Evolutionary conservation across 1,140 invertebrate species (phyloP).

Genomic region (Pentalonia nigronervosa): DNA sequence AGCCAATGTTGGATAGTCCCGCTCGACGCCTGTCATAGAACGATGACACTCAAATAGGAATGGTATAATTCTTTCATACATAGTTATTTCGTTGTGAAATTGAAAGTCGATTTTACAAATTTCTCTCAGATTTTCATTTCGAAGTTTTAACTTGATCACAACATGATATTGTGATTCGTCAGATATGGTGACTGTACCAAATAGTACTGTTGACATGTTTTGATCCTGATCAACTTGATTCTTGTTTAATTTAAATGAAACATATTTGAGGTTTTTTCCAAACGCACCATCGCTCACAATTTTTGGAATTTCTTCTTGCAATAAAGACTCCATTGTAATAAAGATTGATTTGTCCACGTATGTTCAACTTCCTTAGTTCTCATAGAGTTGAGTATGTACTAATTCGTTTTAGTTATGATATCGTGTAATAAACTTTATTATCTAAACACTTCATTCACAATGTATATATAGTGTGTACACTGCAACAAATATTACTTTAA

Average conservation of each 20-base stretch:
- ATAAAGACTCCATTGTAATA: neutral
- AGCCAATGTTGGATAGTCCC: neutral
- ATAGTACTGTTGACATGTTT: conserved; percentile 5
- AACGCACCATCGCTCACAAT: neutral
- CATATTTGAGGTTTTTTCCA: neutral
- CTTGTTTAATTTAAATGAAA: neutral
- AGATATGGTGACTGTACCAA: conserved; percentile 6
- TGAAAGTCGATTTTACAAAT: neutral
- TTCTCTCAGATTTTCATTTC: neutral
- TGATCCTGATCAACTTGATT: neutral
- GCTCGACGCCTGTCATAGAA: neutral
- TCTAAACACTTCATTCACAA: neutral
- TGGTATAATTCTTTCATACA: conserved; percentile 39
- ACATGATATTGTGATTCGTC: neutral
- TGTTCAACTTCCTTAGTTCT: neutral
- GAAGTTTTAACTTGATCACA: conserved; percentile 31
- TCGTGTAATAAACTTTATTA: neutral
- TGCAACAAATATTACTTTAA: neutral
- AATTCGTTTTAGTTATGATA: neutral
- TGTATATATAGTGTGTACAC: neutral
- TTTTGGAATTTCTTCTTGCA: neutral
- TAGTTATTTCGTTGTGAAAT: conserved; percentile 51
- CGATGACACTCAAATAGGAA: neutral
- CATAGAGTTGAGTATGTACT: neutral
- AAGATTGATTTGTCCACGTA: neutral